These are phyloP conservation scores for Ethmia dodecea DNA, from an alignment of 2,888 invertebrate genomes.

Conservation along the genomic window DNA sequence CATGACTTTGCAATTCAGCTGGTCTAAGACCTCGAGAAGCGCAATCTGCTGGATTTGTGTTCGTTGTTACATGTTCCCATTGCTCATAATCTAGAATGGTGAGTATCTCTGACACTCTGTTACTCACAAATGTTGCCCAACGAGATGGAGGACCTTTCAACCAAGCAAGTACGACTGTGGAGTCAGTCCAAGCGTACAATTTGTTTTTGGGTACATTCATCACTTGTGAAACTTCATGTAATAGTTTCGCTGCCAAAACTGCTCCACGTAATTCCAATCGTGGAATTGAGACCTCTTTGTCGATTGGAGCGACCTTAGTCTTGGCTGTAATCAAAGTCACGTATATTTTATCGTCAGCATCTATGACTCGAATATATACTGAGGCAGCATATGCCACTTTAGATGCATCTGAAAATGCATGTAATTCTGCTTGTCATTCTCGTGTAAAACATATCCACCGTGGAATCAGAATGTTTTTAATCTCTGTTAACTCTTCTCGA, in stretches of 20 bases:
- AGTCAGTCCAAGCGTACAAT: slow-evolving; percentile 22
- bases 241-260: slow-evolving; percentile 11
- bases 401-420: slow-evolving; percentile 21
- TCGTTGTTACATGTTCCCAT: neutral
- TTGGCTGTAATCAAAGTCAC: slow-evolving; percentile 17
- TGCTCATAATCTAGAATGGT: neutral
- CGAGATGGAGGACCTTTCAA: slow-evolving; percentile 1
- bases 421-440: slow-evolving; percentile 11
- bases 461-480: slow-evolving; percentile 13
- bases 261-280: slow-evolving; percentile 21
- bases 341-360: neutral
- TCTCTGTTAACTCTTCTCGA: slow-evolving; percentile 6
- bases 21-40: slow-evolving; percentile 1
- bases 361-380: slow-evolving; percentile 15
- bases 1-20: neutral
- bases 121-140: slow-evolving; percentile 2
- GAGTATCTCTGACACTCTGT: neutral
- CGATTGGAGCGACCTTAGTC: slow-evolving; percentile 19
- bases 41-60: neutral
- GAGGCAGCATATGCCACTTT: slow-evolving; percentile 17
- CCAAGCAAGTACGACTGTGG: slow-evolving; percentile 21
- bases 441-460: slow-evolving; percentile 12
- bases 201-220: slow-evolving; percentile 1
- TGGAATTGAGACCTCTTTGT: slow-evolving; percentile 18
- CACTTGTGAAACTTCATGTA: slow-evolving; percentile 9